Evolutionary conservation across 2,113 vertebrate species (phyloP), one percentile per base, ranked within the genome.

Genomic region (Poeciliopsis occidentalis): DNA sequence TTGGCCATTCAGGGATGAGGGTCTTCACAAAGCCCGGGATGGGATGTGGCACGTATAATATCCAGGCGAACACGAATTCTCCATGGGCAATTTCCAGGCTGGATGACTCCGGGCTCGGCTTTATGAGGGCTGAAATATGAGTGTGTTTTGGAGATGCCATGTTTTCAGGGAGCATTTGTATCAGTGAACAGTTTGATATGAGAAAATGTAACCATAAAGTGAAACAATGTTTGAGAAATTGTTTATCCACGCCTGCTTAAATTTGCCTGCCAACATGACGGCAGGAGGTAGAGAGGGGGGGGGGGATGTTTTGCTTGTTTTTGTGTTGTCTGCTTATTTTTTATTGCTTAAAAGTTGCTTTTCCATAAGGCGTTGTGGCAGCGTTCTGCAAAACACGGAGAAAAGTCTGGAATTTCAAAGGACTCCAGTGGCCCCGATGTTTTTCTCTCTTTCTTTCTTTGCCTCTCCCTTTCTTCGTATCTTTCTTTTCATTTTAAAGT

Each of bases 1-100:
- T 92, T 92, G 91, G 88, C 91, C 87, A 94, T 93, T 93, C 93
- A 93, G 91, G 85, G 80, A 90, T 90, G 88, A 91, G 84, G 87
- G 90, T 89, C 90, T 87, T 90, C 87, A 93, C 89, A 94, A 91
- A 94, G 87, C 88, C 92, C 62, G 84, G 89, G 91, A 93, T 94
- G 80, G 91, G 92, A 95, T 94, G 93, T 92, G 93, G 93, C 93
- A 93, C 93, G 88, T 92, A 93, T 93, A 94, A 94, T 93, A 94
- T 92, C 91, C 91, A 88, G 92, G 86, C 92, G 90, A 93, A 94
- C 92, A 93, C 89, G 81, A 91, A 93, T 94, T 93, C 92, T 91
- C 92, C 90, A 90, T 80, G 92, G 91, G 90, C 92, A 94, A 94
- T 95, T 94, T 94, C 89, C 89, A 92, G 91, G 82, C 91, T 88